phyloP scores from a whole-genome alignment of 1,140 invertebrate genomes.

The Heliothis subflexa region DNA sequence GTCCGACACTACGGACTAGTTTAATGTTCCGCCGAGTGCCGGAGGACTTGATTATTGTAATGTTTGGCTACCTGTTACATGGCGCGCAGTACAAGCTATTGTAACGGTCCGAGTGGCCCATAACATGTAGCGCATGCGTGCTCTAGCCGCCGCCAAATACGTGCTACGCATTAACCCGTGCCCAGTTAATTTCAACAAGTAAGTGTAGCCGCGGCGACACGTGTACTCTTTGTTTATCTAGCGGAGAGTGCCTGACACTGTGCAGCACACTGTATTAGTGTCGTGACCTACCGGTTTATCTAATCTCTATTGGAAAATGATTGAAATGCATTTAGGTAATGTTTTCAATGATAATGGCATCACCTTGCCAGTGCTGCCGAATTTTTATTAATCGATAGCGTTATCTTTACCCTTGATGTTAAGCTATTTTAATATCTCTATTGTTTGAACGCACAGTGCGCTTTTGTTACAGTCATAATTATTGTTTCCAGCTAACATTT shows the following conservation, averaged over 20 bases:
- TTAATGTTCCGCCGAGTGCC: slow-evolving; percentile 14
- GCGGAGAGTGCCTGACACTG: background rate
- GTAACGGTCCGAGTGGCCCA: slow-evolving; percentile 67
- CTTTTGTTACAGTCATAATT: background rate
- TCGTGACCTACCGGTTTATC: slow-evolving; percentile 46
- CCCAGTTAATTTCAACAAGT: slow-evolving; percentile 20
- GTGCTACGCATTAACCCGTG: slow-evolving; percentile 45
- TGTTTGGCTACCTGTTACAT: slow-evolving; percentile 49
- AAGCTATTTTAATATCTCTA: slow-evolving; percentile 24
- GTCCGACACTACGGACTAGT: slow-evolving; percentile 62
- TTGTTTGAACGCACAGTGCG: background rate
- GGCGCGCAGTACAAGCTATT: slow-evolving; percentile 60
- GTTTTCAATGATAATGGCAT: slow-evolving; percentile 43
- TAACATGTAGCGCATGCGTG: slow-evolving; percentile 56
- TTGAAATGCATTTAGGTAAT: slow-evolving; percentile 37
- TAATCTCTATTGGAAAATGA: slow-evolving; percentile 47
- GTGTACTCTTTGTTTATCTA: slow-evolving; percentile 52
- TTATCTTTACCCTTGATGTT: slow-evolving; percentile 47
- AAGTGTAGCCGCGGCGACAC: slow-evolving; percentile 30
- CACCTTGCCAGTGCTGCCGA: slow-evolving; percentile 34
- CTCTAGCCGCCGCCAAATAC: slow-evolving; percentile 43
- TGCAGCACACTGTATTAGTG: slow-evolving; percentile 31
- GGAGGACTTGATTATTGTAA: slow-evolving; percentile 48
- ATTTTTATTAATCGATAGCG: slow-evolving; percentile 41
- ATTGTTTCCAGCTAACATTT: background rate